phyloP scores from a whole-genome alignment of 2,888 invertebrate genomes.

The Parapristionchus giblindavisi region DNA sequence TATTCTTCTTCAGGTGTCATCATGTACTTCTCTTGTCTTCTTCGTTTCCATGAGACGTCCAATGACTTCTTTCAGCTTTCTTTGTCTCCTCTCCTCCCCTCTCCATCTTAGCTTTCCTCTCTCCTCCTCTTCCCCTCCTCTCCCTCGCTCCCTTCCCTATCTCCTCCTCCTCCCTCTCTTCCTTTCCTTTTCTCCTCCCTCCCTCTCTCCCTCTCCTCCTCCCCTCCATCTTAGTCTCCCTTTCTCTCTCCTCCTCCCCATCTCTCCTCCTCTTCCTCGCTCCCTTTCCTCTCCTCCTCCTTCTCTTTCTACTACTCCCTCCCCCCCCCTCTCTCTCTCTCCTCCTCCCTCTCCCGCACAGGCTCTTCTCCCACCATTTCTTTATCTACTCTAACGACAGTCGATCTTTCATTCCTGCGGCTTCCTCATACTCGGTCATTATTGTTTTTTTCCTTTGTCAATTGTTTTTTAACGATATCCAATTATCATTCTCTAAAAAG shows the following conservation, averaged over 20 bases:
- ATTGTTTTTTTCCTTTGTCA: not conserved
- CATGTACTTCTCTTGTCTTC: too few species aligned
- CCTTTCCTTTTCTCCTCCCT: conserved; percentile 41
- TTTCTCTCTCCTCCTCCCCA: conserved; percentile 45
- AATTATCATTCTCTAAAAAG: too few species aligned
- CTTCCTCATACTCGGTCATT: not conserved
- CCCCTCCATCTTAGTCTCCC: too few species aligned
- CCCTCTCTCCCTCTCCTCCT: conserved; percentile 41
- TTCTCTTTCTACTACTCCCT: conserved; percentile 21
- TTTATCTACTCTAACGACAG: not conserved
- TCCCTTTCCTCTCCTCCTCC: conserved; percentile 16
- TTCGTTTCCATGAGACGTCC: too few species aligned
- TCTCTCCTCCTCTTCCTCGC: conserved; percentile 34
- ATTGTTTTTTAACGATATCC: too few species aligned
- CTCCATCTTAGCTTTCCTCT: not conserved
- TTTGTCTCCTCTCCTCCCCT: not conserved
- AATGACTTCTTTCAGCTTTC: not conserved
- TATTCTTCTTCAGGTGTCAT: too few species aligned
- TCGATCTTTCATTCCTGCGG: not conserved
- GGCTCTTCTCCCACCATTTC: not conserved
- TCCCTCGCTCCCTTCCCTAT: conserved; percentile 19
- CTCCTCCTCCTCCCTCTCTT: conserved; percentile 6
- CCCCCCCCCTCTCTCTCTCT: conserved; percentile 9
- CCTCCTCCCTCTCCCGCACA: not conserved
- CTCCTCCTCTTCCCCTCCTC: not conserved